Evolutionary conservation across 2,888 invertebrate species (phyloP).

Genomic region (Ommatoiulus sabulosus): DNA sequence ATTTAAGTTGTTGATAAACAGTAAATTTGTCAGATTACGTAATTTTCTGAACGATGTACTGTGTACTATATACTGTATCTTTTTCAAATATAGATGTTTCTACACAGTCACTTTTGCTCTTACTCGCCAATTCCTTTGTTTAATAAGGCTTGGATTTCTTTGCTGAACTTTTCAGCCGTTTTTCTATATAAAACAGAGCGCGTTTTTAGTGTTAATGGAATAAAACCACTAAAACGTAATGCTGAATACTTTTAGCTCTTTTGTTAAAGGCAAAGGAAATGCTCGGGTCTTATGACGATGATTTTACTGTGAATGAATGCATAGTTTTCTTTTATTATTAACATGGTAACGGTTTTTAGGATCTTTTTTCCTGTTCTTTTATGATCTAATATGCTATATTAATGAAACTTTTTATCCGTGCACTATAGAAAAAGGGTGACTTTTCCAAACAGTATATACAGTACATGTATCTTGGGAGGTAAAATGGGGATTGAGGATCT

Average conservation of each 20-base stretch:
- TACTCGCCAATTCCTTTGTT: too few relatives aligned
- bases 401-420: neutral
- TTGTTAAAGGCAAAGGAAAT: neutral
- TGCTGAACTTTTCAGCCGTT: too few relatives aligned
- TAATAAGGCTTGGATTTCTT: too few relatives aligned
- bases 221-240: neutral
- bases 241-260: neutral
- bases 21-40: too few relatives aligned
- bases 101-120: too few relatives aligned
- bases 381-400: neutral
- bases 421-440: neutral
- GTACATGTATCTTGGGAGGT: neutral
- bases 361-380: neutral
- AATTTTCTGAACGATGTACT: too few relatives aligned
- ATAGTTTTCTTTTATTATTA: constrained; percentile 7
- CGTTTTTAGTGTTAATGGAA: neutral
- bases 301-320: neutral
- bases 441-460: neutral
- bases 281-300: neutral
- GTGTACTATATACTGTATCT: too few relatives aligned
- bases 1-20: too few relatives aligned
- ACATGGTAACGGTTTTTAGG: neutral
- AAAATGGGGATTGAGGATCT: neutral
- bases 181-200: too few relatives aligned
- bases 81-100: too few relatives aligned